These are phyloP conservation scores for Lepetodrilus schrolli DNA, from an alignment of 2,888 invertebrate genomes.

Conservation along the genomic window DNA sequence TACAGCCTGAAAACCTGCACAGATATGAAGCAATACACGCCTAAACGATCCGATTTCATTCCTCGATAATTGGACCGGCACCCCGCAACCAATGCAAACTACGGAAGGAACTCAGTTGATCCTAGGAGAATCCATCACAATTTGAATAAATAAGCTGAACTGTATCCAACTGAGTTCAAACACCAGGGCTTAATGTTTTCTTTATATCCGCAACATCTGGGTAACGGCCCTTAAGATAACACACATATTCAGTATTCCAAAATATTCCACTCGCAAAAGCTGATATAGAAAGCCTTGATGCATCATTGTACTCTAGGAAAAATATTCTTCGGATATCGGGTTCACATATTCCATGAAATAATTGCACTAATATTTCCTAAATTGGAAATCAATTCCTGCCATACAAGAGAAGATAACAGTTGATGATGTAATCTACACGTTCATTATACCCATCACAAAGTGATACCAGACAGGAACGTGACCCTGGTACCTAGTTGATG, in stretches of 20 bases:
- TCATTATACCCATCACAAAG: too few relatives aligned
- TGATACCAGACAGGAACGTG: too few relatives aligned
- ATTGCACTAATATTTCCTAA: too few relatives aligned
- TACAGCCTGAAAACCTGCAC: background rate
- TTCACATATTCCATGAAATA: too few relatives aligned
- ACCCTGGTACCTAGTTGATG: too few relatives aligned
- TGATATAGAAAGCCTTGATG: too few relatives aligned
- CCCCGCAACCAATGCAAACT: background rate
- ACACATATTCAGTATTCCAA: background rate
- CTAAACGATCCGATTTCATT: slow-evolving; percentile 6
- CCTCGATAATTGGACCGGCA: background rate
- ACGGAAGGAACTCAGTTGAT: background rate
- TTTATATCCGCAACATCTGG: background rate
- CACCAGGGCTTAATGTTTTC: background rate
- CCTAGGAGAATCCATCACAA: background rate
- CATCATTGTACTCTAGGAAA: too few relatives aligned
- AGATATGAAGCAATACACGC: background rate
- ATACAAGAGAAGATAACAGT: too few relatives aligned
- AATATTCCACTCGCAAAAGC: background rate
- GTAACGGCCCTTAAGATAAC: background rate
- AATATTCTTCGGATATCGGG: too few relatives aligned
- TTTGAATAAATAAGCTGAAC: slow-evolving; percentile 12
- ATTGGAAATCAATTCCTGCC: too few relatives aligned
- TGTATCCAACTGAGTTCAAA: background rate
- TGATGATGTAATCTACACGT: too few relatives aligned